Base-by-base conservation (phyloP, 2,113 vertebrate species). In the Aptenodytes forsteri region DNA sequence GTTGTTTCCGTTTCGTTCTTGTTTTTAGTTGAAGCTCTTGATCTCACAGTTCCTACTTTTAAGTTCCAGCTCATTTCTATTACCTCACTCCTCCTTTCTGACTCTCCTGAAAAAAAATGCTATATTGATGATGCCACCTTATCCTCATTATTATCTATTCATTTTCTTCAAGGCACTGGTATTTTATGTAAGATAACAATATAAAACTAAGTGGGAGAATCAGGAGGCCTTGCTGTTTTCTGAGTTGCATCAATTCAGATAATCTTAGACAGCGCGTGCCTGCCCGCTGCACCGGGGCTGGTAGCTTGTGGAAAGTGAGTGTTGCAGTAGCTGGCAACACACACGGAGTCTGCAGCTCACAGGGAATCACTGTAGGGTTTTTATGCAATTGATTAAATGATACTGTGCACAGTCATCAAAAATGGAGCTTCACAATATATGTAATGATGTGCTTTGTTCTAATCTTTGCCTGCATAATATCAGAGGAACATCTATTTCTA, bases 381-480 rank as follows among this genome's bases (percentile, higher is more conserved):
- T 84, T 56, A 82, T 83, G 85, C 58, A 85, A 66, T 80, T 87
- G 58, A 62, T 73, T 93, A 80, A 76, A 73, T 66, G 18, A 40
- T 80, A 58, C 17, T 73, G 46, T 90, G 82, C 58, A 50, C 64
- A 64, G 59, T 77, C 78, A 85, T 87, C 47, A 96, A 76, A 93
- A 94, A 42, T 29, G 34, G 61, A 83, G 26, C 27, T 29, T 89
- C n/a, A 26, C 32, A 79, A 66, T 66, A 44, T 47, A 67, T 42
- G 49, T 52, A 72, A 89, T 49, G 19, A 72, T 87, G 69, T 42
- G 15, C 49, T 89, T 89, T 89, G 42, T 71, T 76, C 61, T 65
- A n/a, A 71, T 82, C 58, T 80, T 91, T 70, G 13, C 77, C 92
- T 69, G 36, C 38, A 19, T 49, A 64, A 12, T n/a, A 83, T 61